phyloP scores from a whole-genome alignment of 1,140 invertebrate genomes.

The Drosophila saltans region DNA sequence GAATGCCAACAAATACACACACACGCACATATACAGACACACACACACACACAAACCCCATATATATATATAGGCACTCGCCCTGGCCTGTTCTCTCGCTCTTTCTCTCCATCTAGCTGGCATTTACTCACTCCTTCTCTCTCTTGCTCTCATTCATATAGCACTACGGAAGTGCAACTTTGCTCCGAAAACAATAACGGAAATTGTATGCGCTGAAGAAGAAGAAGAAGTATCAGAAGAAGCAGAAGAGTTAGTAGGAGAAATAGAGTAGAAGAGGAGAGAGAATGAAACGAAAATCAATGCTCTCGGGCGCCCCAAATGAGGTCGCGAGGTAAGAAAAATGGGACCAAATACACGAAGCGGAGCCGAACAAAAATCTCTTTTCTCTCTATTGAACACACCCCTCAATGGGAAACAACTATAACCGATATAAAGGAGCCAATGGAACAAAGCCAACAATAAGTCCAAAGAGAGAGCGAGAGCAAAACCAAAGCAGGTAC shows the following conservation, averaged over 20 bases:
- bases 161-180: conserved; percentile 71
- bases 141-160: conserved; percentile 33
- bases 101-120: conserved; percentile 14
- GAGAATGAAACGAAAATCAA: conserved; percentile 47
- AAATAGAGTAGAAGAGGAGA: conserved; percentile 19
- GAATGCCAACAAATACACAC: conserved; percentile 19
- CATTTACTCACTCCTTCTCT: conserved; percentile 27
- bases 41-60: conserved; percentile 6
- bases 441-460: conserved; percentile 78
- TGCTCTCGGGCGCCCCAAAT: conserved; percentile 44
- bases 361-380: conserved; percentile 61
- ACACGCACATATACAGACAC: conserved; percentile 26
- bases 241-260: background rate
- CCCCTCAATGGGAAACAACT: conserved; percentile 79
- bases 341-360: conserved; percentile 71
- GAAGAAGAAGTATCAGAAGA: background rate
- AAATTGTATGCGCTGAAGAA: conserved; percentile 64
- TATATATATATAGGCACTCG: conserved; percentile 7
- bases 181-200: conserved; percentile 74
- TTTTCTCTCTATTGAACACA: conserved; percentile 80
- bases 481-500: conserved; percentile 40
- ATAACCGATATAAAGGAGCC: conserved; percentile 79
- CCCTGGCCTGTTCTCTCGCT: conserved; percentile 26
- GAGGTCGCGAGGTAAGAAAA: conserved; percentile 63
- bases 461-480: conserved; percentile 37